Evolutionary conservation across 1,140 invertebrate species (phyloP), one percentile per base, ranked within the genome.

Genomic region (Conus ventricosus): DNA sequence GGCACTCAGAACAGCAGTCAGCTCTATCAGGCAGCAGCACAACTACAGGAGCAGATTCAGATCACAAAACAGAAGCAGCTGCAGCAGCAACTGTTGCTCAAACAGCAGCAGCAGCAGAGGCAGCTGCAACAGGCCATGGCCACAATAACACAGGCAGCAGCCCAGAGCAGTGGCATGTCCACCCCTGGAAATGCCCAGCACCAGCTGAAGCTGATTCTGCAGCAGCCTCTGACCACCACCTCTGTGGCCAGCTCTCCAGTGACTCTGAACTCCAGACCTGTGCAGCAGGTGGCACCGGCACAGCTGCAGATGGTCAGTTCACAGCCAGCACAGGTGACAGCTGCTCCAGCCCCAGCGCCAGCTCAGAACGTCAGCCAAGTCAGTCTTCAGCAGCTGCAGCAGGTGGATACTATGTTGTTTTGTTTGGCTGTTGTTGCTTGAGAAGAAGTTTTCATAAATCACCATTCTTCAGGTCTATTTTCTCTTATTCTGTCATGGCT

Each of bases 331-430:
- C 92, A 91, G 67, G 63, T 87, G 85, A 63, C 81, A 53, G 25
- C 88, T 5, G 85, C 81, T 53, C 27, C 83, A 51, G 84, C 83
- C 17, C 39, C 83, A 60, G 82, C 90, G 10, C 85, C 89, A 17
- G 55, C 90, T 53, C 89, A 87, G n/a, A 92, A 75, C 57, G 90
- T 84, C 55, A 84, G 86, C 60, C 91, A 91, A 78, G 53, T 94
- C 39, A 93, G 89, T 82, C 27, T 94, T 23, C 93, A 94, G 82
- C 94, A 94, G 85, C 87, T 94, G n/a, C 94, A 94, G 85, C 94
- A 94, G 93, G 93, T 95, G 91, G 55, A 8, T 60, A 11, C 57
- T 11, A 60, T 60, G 8, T 11, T 4, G 5, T 60, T 60, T 1
- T 60, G 39, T 39, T 0, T 3, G 39, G 0, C 39, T 39, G 39